Conservation (phyloP, 2,888 invertebrate species). For the Lathronympha strigana region DNA sequence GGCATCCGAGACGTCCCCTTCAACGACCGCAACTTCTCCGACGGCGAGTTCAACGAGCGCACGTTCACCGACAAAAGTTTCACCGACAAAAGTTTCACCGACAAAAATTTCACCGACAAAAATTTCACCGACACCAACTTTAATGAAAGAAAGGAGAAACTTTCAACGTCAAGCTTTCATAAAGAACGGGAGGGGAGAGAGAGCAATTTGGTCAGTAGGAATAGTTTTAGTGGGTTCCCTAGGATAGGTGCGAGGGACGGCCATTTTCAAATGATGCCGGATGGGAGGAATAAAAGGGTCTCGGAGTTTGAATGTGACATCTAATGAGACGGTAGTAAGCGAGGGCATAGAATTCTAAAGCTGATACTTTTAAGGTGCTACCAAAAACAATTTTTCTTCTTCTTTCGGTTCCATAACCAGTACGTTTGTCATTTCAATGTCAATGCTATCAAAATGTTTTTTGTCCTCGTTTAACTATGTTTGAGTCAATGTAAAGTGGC, state of each 20-base stretch:
- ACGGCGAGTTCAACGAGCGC: slow-evolving; percentile 75
- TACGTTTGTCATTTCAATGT: not conserved
- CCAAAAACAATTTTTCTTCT: too few relatives aligned
- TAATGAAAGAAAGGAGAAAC: slow-evolving; percentile 70
- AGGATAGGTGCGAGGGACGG: slow-evolving; percentile 71
- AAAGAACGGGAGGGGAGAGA: slow-evolving; percentile 74
- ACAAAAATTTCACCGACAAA: slow-evolving; percentile 59
- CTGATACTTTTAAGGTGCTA: too few relatives aligned
- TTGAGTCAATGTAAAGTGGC: slow-evolving; percentile 15
- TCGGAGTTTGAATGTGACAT: slow-evolving; percentile 87
- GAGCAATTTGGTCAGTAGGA: slow-evolving; percentile 77
- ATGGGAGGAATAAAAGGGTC: slow-evolving; percentile 82
- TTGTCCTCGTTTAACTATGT: not conserved
- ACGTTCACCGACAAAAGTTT: slow-evolving; percentile 70
- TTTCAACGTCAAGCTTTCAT: slow-evolving; percentile 79
- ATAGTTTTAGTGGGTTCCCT: slow-evolving; percentile 80
- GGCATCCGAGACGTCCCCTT: slow-evolving; percentile 78
- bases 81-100: slow-evolving; percentile 62
- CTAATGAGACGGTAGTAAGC: slow-evolving; percentile 34
- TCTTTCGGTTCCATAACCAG: too few relatives aligned
- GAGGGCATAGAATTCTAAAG: not conserved
- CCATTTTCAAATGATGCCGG: slow-evolving; percentile 76
- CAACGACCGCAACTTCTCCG: slow-evolving; percentile 73
- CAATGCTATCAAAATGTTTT: not conserved
- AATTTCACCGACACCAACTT: slow-evolving; percentile 50